Conservation (phyloP, 2,888 invertebrate species). For the Drosophila anomelani region DNA sequence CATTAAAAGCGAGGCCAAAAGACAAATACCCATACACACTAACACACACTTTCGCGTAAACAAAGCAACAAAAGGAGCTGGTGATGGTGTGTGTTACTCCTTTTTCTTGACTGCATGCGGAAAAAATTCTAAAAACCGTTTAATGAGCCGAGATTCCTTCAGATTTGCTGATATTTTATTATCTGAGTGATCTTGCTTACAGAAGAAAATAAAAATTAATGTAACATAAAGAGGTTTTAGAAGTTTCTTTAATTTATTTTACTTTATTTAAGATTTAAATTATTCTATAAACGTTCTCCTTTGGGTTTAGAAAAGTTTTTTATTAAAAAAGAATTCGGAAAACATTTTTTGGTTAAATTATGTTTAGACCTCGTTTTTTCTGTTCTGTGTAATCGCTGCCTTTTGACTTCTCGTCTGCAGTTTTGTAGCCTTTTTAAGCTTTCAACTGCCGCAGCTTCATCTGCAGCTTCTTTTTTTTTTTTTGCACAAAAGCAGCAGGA, state of each 20-base stretch:
- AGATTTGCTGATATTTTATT: too few species aligned
- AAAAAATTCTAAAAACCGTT: too few species aligned
- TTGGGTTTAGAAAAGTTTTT: neutral
- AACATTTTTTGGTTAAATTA: neutral
- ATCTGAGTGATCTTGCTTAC: too few species aligned
- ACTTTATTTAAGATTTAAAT: neutral
- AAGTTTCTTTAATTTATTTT: neutral
- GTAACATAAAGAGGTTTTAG: neutral
- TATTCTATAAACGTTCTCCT: too few species aligned
- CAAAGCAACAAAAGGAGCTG: constrained; percentile 46
- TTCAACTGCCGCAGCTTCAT: constrained; percentile 55
- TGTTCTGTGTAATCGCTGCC: constrained; percentile 2
- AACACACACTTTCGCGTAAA: constrained; percentile 18
- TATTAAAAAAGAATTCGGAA: too few species aligned
- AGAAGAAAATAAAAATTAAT: neutral
- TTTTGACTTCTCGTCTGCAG: constrained; percentile 57
- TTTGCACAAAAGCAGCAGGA: neutral
- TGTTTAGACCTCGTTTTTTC: neutral
- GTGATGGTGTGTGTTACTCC: constrained; percentile 7
- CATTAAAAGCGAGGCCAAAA: constrained; percentile 44
- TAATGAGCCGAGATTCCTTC: too few species aligned
- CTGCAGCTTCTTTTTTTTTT: constrained; percentile 18
- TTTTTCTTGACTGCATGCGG: neutral
- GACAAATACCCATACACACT: constrained; percentile 18
- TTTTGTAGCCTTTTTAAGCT: constrained; percentile 67